Percentiles rank a stretch among this genome's conserved stretches.
Evolutionary conservation across 2,888 invertebrate species (phyloP).

Genomic region (Heliconius sara): DNA sequence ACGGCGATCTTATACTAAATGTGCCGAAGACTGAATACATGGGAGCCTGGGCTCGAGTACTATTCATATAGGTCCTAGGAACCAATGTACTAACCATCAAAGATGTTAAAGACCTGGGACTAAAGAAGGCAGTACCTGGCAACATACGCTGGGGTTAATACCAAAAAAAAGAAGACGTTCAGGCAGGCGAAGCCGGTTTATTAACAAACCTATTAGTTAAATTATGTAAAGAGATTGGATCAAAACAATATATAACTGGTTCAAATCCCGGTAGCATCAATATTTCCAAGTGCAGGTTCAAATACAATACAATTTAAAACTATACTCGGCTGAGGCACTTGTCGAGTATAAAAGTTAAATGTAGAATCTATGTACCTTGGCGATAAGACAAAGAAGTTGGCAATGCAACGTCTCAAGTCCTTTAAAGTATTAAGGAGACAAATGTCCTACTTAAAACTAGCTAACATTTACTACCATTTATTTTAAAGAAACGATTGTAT

Average conservation of each 20-base stretch:
- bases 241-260: background rate
- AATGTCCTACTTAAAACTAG: background rate
- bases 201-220: background rate
- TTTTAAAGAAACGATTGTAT: background rate
- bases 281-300: background rate
- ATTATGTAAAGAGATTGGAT: background rate
- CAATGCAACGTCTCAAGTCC: background rate
- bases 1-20: too few species aligned
- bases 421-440: conserved; percentile 3
- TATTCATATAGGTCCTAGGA: too few species aligned
- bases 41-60: too few species aligned
- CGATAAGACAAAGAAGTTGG: conserved; percentile 7
- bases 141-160: too few species aligned
- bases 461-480: background rate
- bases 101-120: too few species aligned
- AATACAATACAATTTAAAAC: background rate
- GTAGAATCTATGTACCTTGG: background rate
- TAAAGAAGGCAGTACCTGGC: too few species aligned
- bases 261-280: background rate
- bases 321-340: background rate
- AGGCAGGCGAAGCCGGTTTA: too few species aligned
- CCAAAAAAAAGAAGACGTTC: too few species aligned
- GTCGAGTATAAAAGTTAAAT: conserved; percentile 8
- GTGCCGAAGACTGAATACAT: too few species aligned
- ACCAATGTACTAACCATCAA: too few species aligned